These are phyloP conservation scores for Seriola aureovittata DNA, from an alignment of 2,113 vertebrate genomes.

Conservation along the genomic window DNA sequence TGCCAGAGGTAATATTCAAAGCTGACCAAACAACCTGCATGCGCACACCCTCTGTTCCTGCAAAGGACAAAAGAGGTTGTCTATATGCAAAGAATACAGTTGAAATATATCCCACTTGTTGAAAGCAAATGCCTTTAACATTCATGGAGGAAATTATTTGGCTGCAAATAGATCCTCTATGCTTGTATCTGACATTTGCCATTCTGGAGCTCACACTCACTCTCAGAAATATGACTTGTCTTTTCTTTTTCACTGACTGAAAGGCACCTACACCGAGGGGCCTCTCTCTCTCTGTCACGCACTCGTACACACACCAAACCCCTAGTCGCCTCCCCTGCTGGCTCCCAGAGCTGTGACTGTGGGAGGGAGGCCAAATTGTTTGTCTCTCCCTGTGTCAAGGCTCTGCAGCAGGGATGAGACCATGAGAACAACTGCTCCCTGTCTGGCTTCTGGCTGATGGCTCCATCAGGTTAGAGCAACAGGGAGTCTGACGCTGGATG, in stretches of 20 bases:
- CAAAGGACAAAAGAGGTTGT: constrained; percentile 55
- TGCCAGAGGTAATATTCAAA: constrained; percentile 54
- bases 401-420: constrained; percentile 73
- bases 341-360: constrained; percentile 76
- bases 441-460: constrained; percentile 76
- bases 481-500: constrained; percentile 66
- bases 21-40: constrained; percentile 54
- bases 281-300: constrained; percentile 33
- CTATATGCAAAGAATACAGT: constrained; percentile 63
- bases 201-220: constrained; percentile 21
- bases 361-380: constrained; percentile 84
- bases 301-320: constrained; percentile 41
- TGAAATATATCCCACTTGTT: constrained; percentile 54
- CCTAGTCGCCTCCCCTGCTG: constrained; percentile 65
- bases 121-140: constrained; percentile 58
- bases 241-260: constrained; percentile 52
- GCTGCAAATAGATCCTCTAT: constrained; percentile 43
- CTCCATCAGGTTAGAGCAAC: constrained; percentile 79
- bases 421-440: constrained; percentile 67
- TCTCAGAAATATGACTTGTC: constrained; percentile 30
- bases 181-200: constrained; percentile 29
- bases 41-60: constrained; percentile 11
- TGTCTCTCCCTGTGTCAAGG: constrained; percentile 70
- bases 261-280: constrained; percentile 34
- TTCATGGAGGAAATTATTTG: constrained; percentile 67